phyloP scores from a whole-genome alignment of 2,888 invertebrate species.

The Odontocerum albicorne region DNA sequence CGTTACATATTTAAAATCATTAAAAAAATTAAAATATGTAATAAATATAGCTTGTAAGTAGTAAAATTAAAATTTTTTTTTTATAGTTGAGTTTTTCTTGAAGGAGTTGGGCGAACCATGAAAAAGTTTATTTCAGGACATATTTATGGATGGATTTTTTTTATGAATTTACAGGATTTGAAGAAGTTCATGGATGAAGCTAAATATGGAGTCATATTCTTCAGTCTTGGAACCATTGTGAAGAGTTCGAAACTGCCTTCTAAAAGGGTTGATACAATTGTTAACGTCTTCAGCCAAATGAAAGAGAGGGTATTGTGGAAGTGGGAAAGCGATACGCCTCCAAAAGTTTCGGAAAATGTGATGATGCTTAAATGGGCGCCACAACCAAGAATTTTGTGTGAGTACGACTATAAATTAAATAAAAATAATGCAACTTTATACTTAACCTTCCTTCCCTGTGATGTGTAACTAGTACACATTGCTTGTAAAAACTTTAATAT shows the following conservation, averaged over 20 bases:
- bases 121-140: no score
- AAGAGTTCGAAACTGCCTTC: slow-evolving; percentile 40
- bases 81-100: no score
- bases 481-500: no score
- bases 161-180: slow-evolving; percentile 41
- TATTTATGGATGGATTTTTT: no score
- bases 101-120: no score
- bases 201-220: slow-evolving; percentile 41
- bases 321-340: slow-evolving; percentile 48
- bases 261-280: slow-evolving; percentile 38
- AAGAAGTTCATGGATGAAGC: slow-evolving; percentile 40
- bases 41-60: no score
- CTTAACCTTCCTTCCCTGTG: no score
- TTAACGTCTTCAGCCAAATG: slow-evolving; percentile 48
- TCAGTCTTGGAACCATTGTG: slow-evolving; percentile 44
- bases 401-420: slow-evolving; percentile 19
- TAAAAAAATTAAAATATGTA: no score
- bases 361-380: slow-evolving; percentile 56
- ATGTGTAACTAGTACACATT: no score
- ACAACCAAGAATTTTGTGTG: slow-evolving; percentile 53
- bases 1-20: no score
- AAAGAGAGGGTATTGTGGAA: slow-evolving; percentile 57
- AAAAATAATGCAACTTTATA: no score
- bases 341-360: slow-evolving; percentile 48
- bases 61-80: no score